Base-by-base conservation (phyloP, 2,113 vertebrate species). In the Phylloscopus trochiloides region DNA sequence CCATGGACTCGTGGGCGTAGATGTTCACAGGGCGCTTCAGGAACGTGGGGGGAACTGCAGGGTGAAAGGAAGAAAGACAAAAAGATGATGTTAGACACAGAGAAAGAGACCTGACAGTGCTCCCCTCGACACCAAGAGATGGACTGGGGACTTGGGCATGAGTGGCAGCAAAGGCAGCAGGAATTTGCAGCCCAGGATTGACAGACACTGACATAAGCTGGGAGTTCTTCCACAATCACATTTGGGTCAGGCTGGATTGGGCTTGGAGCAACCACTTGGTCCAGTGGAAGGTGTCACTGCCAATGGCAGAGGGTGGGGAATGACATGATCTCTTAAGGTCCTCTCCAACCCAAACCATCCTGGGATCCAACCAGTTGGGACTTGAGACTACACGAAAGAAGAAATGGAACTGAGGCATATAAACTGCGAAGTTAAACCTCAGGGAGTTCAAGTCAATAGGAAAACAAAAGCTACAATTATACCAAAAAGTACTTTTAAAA, bases 1-100 rank as follows among this genome's bases (percentile, higher is more conserved):
- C 99, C 98, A 99, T 99, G 68, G 99, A 99, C 90, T 99, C 99
- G 3, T 98, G 98, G 74, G 99, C 99, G 15, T 99, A 99, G 77
- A 98, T 98, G 96, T 98, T 99, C 29, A 94, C 71, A 5, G 99
- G 99, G 14, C 97, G 97, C 97, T 98, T 99, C 91, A 98, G 90
- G 92, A 99, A 99, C 82, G 94, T 97, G 12, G 99, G 99, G 61
- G 98, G 98, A 94, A 98, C 99, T 99, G 86, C 85, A 97, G 96
- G 86, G 52, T 2, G 54, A 34, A 85, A 15, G 28, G 26, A 67
- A 95, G 25, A 51, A 10, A 92, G 88, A 75, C 18, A 89, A 83
- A 78, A 28, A 78, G 36, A 34, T 8, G 31, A n/a, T 12, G 61
- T 89, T 58, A 81, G 26, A 15, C 15, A 52, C 86, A 45, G 9